Conservation (phyloP, 2,797 vertebrate species). For the Pangasius mekongensis region DNA sequence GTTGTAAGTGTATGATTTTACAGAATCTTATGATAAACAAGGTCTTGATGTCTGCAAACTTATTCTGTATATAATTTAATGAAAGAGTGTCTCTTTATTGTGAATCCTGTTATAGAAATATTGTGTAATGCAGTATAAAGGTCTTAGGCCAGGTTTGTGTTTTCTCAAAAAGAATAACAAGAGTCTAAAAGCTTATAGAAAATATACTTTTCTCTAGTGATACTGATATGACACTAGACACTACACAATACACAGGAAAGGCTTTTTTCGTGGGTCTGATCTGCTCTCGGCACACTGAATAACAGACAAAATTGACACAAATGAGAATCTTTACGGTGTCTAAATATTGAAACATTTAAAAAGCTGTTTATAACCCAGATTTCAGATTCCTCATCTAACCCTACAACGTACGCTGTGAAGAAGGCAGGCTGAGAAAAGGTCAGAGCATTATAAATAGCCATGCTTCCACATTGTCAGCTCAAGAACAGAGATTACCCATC, state of each 20-base stretch:
- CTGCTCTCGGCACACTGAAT: background rate
- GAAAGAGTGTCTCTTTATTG: too few species aligned
- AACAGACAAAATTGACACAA: background rate
- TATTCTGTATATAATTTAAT: background rate
- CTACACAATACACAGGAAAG: background rate
- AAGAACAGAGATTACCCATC: conserved; percentile 48
- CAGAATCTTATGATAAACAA: background rate
- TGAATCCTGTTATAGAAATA: background rate
- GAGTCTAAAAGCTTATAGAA: background rate
- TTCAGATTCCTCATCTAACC: background rate
- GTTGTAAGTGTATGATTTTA: background rate
- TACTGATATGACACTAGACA: background rate
- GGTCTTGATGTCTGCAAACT: background rate
- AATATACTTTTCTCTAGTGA: background rate
- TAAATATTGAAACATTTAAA: background rate
- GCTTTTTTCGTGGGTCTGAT: background rate
- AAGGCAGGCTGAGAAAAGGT: conserved; percentile 46
- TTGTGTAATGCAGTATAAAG: too few species aligned
- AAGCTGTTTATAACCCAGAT: background rate
- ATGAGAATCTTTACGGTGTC: background rate
- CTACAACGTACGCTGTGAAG: background rate
- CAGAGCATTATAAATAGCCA: conserved; percentile 50
- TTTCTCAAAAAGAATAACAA: background rate
- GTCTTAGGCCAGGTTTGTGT: background rate
- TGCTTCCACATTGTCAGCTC: conserved; percentile 35